Base-by-base conservation (phyloP, 2,113 vertebrate genomes). In the Laterallus jamaicensis region DNA sequence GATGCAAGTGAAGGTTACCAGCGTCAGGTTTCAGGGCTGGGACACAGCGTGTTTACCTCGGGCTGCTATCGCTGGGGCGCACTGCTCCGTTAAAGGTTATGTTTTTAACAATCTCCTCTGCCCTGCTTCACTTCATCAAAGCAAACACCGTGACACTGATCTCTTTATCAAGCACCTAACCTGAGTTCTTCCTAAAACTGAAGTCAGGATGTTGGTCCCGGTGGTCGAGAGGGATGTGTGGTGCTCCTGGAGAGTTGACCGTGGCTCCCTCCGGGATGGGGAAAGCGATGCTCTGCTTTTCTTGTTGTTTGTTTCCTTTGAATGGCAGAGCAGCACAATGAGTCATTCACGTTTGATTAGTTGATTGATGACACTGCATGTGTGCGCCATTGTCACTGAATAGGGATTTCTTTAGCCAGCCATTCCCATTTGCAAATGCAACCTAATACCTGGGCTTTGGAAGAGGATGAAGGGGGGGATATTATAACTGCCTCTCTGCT, bases 311-410 rank as follows among this genome's bases (percentile, higher is more conserved):
- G 76, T 93, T 82, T 62, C 59, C 73, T 92, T 69, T 85, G 26
- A 52, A 5, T 89, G 60, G 80, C 74, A 47, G 37, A 87, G 91
- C 39, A 76, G 81, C 62, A 96, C 91, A 96, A 73, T 52, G 70
- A 82, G 80, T 90, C 77, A 80, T 96, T 96, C 74, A 84, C 68
- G 94, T 96, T 86, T 94, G 90, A 73, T 93, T 58, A 70, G 77
- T 1, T 93, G 92, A 94, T 87, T 94, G 89, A 93, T 96, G 86
- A 91, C 78, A 73, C 64, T 86, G 90, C 82, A 28, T 93, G 73
- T 88, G 54, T 88, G 47, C 50, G 22, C 68, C 58, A 22, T 37
- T 96, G 92, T 97, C 69, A 80, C 39, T 56, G 71, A 88, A 74
- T 20, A 68, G 59, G 15, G 87, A 82, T 76, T 92, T 83, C 79